Percentiles rank a stretch among this genome's conserved stretches.
phyloP scores from a whole-genome alignment of 2,797 vertebrate genomes.

The Notamacropus eugenii region DNA sequence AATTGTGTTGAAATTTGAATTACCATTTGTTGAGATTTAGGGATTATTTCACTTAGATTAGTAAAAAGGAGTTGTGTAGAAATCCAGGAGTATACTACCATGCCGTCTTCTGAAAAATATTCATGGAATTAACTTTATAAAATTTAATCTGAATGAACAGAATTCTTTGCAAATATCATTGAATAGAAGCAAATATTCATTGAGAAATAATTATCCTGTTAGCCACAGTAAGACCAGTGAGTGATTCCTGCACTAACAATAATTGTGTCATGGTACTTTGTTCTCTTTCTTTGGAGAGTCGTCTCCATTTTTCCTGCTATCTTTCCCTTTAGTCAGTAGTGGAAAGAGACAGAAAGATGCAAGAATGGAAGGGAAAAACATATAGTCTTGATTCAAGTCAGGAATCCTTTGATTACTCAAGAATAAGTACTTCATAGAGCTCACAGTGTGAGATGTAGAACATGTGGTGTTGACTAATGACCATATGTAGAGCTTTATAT shows the following conservation, averaged over 20 bases:
- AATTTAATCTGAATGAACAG: background rate
- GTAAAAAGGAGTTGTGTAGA: background rate
- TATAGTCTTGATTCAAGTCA: background rate
- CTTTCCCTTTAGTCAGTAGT: background rate
- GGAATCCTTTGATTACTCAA: background rate
- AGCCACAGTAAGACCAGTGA: background rate
- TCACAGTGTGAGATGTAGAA: background rate
- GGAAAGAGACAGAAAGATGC: background rate
- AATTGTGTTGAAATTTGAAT: background rate
- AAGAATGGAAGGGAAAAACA: background rate
- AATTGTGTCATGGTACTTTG: background rate
- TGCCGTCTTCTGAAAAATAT: background rate
- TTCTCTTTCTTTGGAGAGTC: background rate
- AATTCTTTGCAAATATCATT: background rate
- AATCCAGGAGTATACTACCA: background rate
- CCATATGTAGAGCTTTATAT: background rate
- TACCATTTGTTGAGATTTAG: background rate
- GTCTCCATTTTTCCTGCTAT: background rate
- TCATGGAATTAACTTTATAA: background rate
- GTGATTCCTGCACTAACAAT: background rate
- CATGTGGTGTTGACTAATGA: background rate
- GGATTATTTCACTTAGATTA: background rate
- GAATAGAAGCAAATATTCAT: background rate
- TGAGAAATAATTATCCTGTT: background rate
- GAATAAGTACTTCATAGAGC: background rate